Conservation (phyloP, 2,888 invertebrate species). For the Anthoptus insignis region DNA sequence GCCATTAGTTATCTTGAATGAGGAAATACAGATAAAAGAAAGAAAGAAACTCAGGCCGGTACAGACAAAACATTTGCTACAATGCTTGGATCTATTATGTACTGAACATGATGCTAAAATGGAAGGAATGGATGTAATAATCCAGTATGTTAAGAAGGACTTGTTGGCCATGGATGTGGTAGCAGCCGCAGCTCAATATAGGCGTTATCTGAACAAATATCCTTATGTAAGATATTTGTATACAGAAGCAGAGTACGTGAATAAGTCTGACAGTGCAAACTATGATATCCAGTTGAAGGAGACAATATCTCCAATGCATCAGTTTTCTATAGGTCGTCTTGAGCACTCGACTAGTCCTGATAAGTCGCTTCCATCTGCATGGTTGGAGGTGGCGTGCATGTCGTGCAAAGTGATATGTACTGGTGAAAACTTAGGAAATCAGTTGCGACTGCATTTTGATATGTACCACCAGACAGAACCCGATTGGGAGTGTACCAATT, state of each 20-base stretch:
- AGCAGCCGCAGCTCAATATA: background rate
- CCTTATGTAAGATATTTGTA: constrained; percentile 25
- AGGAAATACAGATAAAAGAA: constrained; percentile 2
- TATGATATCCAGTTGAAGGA: constrained; percentile 28
- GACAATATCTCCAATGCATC: constrained; percentile 15
- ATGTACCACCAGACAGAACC: constrained; percentile 2
- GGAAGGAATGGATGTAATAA: constrained; percentile 7
- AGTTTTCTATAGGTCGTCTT: constrained; percentile 7
- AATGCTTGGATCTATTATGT: background rate
- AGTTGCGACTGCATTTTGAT: constrained; percentile 18
- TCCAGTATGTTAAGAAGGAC: background rate
- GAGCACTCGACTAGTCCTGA: background rate
- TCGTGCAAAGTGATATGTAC: background rate
- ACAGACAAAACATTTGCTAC: background rate
- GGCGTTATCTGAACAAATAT: constrained; percentile 12
- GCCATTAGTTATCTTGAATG: background rate
- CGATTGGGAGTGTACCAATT: constrained; percentile 10
- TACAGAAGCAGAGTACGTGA: background rate
- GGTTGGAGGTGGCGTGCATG: constrained; percentile 23
- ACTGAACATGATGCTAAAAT: background rate
- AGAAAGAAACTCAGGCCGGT: background rate
- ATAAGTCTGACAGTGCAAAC: background rate
- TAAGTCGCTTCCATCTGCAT: background rate
- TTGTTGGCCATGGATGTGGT: background rate
- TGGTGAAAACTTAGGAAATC: background rate